Conservation (phyloP, 1,140 invertebrate genomes). For the Eciton burchellii region DNA sequence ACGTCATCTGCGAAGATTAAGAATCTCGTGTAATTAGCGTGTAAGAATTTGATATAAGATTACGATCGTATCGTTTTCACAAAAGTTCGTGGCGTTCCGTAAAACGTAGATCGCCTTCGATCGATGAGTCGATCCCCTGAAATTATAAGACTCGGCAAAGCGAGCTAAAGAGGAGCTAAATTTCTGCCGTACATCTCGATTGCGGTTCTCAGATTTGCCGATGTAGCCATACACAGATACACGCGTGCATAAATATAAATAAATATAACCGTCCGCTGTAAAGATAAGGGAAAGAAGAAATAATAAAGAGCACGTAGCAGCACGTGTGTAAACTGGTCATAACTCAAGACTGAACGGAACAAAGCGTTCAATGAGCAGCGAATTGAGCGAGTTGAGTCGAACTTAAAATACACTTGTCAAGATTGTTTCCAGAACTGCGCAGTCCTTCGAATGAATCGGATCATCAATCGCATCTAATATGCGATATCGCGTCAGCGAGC, state of each 20-base stretch:
- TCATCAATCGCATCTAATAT: background rate
- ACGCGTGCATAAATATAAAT: background rate
- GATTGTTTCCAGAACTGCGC: background rate
- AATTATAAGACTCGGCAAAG: background rate
- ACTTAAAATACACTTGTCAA: background rate
- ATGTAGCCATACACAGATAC: too few relatives aligned
- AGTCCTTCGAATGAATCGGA: background rate
- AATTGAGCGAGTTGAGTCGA: background rate
- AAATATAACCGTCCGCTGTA: background rate
- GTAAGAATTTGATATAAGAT: background rate
- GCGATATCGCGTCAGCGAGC: background rate
- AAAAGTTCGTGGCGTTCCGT: conserved; percentile 18
- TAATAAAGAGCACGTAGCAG: background rate
- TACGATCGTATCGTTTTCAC: conserved; percentile 11
- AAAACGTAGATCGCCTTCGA: conserved; percentile 10
- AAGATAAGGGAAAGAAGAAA: background rate
- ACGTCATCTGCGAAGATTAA: conserved; percentile 51
- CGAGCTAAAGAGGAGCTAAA: too few relatives aligned
- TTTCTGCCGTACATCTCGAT: too few relatives aligned
- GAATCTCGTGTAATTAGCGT: background rate
- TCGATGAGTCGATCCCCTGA: background rate
- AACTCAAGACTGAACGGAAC: background rate
- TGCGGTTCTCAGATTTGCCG: too few relatives aligned
- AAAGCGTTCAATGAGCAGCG: background rate
- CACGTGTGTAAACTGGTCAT: background rate